phyloP scores from a whole-genome alignment of 2,888 invertebrate species.

The Pristionchus mayeri region DNA sequence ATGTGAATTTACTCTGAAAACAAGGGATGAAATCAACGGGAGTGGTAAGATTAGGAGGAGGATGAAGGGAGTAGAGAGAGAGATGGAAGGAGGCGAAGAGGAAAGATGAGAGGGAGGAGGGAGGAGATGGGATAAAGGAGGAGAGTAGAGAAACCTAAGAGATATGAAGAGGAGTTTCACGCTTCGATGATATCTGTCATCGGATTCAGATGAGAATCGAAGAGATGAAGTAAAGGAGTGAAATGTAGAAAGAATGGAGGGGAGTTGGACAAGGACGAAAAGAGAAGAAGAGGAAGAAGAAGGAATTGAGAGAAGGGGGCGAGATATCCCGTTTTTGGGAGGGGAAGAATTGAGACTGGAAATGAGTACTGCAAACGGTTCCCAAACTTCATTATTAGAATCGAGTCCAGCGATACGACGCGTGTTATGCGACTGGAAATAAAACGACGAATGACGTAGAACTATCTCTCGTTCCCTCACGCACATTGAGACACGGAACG shows the following conservation, averaged over 20 bases:
- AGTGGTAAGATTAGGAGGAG: conserved; percentile 23
- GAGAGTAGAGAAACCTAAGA: conserved; percentile 20
- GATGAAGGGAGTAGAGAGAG: neutral
- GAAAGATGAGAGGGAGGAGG: conserved; percentile 24
- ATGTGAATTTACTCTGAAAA: neutral
- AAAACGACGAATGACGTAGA: neutral
- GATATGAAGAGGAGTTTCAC: conserved; percentile 25
- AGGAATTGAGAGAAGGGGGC: conserved; percentile 22
- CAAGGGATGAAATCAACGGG: conserved; percentile 40
- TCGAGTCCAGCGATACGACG: neutral
- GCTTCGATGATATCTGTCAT: conserved; percentile 13
- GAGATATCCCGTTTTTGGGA: conserved; percentile 32
- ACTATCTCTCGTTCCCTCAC: neutral
- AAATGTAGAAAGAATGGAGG: conserved; percentile 41
- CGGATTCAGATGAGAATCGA: neutral
- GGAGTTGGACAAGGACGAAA: conserved; percentile 29
- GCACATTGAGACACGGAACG: neutral
- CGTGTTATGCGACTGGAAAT: neutral
- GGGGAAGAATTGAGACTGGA: conserved; percentile 42
- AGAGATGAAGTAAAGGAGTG: conserved; percentile 2
- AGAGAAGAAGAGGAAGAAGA: conserved; percentile 31
- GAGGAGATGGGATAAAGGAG: neutral
- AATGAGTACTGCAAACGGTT: conserved; percentile 40
- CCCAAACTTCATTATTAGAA: conserved; percentile 30
- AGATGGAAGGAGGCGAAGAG: neutral